Evolutionary conservation across 2,888 invertebrate genomes (phyloP).

Genomic region (Operophtera brumata): DNA sequence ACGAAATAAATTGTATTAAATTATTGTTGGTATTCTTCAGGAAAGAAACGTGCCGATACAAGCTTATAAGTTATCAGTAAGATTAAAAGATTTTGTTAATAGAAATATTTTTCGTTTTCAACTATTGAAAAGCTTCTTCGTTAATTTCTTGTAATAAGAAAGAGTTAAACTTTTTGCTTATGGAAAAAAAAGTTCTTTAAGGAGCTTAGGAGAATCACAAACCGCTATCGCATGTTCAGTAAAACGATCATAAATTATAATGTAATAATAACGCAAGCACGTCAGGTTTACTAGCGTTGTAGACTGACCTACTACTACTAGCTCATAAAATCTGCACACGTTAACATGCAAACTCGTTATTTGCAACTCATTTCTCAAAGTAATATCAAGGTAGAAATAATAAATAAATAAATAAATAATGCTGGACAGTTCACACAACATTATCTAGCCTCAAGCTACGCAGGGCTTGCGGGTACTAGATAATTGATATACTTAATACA

Average conservation of each 20-base stretch:
- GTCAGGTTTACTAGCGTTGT: constrained; percentile 13
- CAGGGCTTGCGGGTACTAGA: too few relatives aligned
- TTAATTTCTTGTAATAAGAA: not conserved
- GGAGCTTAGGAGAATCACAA: not conserved
- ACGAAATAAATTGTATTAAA: too few relatives aligned
- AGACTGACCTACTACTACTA: constrained; percentile 16
- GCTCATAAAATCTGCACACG: constrained; percentile 18
- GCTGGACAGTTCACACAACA: too few relatives aligned
- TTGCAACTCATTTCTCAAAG: constrained; percentile 1
- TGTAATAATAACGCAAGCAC: not conserved
- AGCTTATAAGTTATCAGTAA: too few relatives aligned
- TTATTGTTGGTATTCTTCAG: too few relatives aligned
- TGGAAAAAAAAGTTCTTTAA: not conserved
- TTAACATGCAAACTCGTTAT: constrained; percentile 25
- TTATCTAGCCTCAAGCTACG: too few relatives aligned
- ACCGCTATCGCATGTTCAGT: constrained; percentile 7
- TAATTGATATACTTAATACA: too few relatives aligned
- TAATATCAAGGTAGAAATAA: not conserved
- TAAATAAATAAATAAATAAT: too few relatives aligned
- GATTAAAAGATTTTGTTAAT: too few relatives aligned
- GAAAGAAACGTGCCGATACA: too few relatives aligned
- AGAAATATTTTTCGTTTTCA: not conserved
- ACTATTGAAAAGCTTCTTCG: not conserved
- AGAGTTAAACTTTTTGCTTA: not conserved
- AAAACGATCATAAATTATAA: constrained; percentile 18